Conservation (phyloP, 2,797 vertebrate species). For the Crax fasciolata region DNA sequence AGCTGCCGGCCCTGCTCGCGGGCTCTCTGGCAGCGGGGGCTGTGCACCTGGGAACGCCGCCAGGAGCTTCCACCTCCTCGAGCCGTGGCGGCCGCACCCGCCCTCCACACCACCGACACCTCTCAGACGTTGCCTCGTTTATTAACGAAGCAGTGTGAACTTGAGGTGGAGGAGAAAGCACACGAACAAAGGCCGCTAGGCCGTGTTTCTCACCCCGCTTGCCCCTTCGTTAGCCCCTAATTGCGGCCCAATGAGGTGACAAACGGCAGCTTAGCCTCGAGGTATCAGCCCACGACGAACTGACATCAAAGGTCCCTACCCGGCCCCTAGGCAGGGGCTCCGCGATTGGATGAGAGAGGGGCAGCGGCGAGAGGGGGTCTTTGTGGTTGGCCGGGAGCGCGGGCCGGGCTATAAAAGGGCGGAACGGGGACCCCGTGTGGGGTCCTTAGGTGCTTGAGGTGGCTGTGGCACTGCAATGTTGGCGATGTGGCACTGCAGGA, state of each 20-base stretch:
- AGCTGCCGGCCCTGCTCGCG: too few species aligned
- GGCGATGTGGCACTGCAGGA: accelerated
- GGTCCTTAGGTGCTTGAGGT: accelerated
- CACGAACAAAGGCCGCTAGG: too few species aligned
- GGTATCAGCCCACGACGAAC: too few species aligned
- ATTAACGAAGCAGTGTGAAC: neutral
- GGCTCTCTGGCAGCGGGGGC: too few species aligned
- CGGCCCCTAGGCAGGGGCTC: accelerated
- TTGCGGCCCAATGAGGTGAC: accelerated
- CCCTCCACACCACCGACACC: too few species aligned
- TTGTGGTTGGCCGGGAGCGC: neutral
- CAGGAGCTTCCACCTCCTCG: too few species aligned
- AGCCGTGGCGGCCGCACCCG: too few species aligned
- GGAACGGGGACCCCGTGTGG: accelerated
- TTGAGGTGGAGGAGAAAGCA: neutral
- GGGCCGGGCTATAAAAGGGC: neutral
- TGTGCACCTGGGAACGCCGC: too few species aligned
- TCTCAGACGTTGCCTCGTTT: too few species aligned
- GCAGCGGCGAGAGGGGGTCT: accelerated
- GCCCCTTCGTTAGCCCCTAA: accelerated
- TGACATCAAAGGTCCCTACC: neutral
- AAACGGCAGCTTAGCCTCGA: neutral
- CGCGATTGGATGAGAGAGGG: neutral
- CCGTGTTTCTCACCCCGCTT: too few species aligned
- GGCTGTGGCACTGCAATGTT: accelerated